Evolutionary conservation across 2,888 invertebrate genomes (phyloP), one percentile per base, ranked within the genome.

Genomic region (Scelioninae gen. 1): DNA sequence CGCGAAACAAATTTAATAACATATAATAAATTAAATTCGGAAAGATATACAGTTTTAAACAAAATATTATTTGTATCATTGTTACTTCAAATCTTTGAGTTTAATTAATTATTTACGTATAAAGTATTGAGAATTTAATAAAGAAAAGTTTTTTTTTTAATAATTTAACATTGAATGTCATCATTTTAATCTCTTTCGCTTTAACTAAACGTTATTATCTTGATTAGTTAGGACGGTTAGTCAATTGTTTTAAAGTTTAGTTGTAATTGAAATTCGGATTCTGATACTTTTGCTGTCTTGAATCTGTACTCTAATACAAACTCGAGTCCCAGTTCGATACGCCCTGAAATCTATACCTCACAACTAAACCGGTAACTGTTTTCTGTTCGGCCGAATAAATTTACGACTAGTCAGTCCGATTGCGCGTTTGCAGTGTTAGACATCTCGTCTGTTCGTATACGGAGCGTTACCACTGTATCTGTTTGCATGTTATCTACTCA

Each of bases 361-460:
- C 71, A 66, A 82, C 76, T 71, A 82, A 82, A 84, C 85, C 78
- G 86, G 86, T 87, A 88, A 89, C 86, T 91, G 91, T 90, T 90
- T 90, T 88, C 90, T 89, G 90, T 89, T 88, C 84, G 87, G 87
- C 86, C 88, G 89, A 91, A 91, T 91, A 91, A 91, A 92, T 91
- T 89, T 90, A 88, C 88, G 87, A 87, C 87, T 84, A 76, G 74
- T 82, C 83, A 81, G 85, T 72, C 85, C 79, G 82, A 82, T 84
- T 82, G 79, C 76, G 72, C 75, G 75, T 76, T 79, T 56, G 72
- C 72, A 69, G 80, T 80, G 77, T 77, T 77, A 66, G 80, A 77
- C 79, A 78, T 78, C 81, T 80, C 88, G 88, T 90, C 90, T 89
- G 88, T 89, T 89, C 88, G 85, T 89, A 90, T 90, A 89, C 87